Evolutionary conservation across 2,797 vertebrate genomes (phyloP), one percentile per base, ranked within the genome.

Genomic region (Telmatherina bonti): DNA sequence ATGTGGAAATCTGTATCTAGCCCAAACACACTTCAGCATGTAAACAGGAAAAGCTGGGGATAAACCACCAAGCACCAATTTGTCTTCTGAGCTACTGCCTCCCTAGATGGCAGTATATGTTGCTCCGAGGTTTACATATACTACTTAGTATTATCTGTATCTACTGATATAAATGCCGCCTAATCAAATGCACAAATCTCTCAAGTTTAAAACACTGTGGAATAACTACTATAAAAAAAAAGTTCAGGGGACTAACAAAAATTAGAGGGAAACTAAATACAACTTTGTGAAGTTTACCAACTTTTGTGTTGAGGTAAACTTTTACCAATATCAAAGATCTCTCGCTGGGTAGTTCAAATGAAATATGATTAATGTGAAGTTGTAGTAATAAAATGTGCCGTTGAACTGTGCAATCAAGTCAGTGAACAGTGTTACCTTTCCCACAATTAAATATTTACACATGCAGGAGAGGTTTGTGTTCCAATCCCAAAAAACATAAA

Each of bases 401-500:
- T 26, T 53, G 16, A 67, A 45, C 29, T 69, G 16, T 76, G 45
- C 1, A 62, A 63, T 56, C 41, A 47, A 35, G 61, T 62, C 20
- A 43, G 7, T 27, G 15, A 60, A 69, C 15, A 58, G 8, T 35
- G 38, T 51, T 13, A 54, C 18, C 33, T 62, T 54, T 57, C 35
- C 16, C 18, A 18, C 30, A 12, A 70, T 74, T 61, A 85, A 90
- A 78, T 62, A 64, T 85, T 81, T 78, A 74, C 62, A 61, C 58
- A 85, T 75, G 54, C 72, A 58, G 29, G 62, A 72, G 54, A 31
- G n/a, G 49, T 79, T 76, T 79, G 63, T 70, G 84, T 67, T 69
- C 47, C 26, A 1, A 58, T 47, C 31, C 69, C 52, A 61, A 72
- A 53, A 74, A 74, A 76, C 80, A 88, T 88, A 86, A 88, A 90